Conservation (phyloP, 2,797 vertebrate species). For the Sebastes variabilis region DNA sequence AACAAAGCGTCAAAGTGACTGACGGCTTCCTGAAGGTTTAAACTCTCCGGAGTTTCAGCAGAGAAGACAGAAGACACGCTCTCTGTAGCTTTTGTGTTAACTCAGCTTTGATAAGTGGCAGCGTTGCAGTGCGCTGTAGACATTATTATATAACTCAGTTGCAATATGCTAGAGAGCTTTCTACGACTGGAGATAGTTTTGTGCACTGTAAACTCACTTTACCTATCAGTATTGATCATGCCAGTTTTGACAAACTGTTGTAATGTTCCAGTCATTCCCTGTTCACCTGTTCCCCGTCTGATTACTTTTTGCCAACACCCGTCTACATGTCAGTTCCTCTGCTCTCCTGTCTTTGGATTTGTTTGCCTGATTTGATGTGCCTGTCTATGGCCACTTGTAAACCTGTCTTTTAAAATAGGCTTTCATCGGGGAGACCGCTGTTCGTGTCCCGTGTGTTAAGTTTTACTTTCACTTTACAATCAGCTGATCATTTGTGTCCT, state of each 20-base stretch:
- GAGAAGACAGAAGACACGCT: neutral
- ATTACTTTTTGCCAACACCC: too few species aligned
- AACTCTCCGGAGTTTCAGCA: neutral
- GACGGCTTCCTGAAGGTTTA: constrained; percentile 14
- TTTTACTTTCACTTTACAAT: too few species aligned
- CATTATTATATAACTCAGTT: constrained; percentile 5
- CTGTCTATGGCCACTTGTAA: neutral
- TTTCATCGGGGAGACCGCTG: too few species aligned
- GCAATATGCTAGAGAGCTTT: neutral
- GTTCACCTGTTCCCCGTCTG: neutral
- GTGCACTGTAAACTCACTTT: neutral
- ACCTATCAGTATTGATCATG: neutral
- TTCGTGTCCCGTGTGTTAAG: too few species aligned
- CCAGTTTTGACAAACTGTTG: neutral
- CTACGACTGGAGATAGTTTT: neutral
- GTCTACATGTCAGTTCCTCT: neutral
- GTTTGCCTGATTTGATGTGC: neutral
- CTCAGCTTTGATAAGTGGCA: constrained; percentile 25
- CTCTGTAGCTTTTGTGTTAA: constrained; percentile 1
- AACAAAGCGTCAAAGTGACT: neutral
- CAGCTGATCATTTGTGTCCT: too few species aligned
- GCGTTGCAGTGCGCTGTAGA: neutral
- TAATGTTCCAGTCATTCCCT: neutral
- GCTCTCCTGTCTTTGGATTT: neutral
- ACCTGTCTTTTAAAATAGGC: neutral